These are phyloP conservation scores for Lasioglossum vierecki DNA, from an alignment of 2,888 invertebrate genomes.

Conservation along the genomic window DNA sequence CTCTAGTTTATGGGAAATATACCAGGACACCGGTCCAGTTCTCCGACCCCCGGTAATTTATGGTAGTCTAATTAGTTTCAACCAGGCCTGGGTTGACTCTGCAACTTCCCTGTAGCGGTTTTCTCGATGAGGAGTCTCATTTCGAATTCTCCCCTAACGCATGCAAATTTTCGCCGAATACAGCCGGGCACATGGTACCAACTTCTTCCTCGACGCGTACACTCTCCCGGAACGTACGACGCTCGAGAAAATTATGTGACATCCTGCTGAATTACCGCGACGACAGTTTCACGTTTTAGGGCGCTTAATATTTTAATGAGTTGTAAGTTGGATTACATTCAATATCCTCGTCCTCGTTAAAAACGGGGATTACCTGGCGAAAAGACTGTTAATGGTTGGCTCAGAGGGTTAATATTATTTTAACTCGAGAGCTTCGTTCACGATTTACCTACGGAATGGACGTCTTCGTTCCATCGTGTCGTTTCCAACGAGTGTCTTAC, in stretches of 20 bases:
- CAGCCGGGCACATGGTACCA: neutral
- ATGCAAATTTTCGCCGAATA: neutral
- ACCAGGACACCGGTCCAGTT: neutral
- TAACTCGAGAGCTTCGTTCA: neutral
- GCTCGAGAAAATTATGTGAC: neutral
- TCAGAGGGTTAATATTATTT: neutral
- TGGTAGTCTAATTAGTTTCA: conserved; percentile 3
- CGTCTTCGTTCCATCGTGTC: neutral
- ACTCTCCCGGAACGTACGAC: neutral
- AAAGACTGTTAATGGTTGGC: neutral
- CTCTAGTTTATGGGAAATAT: neutral
- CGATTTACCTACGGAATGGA: neutral
- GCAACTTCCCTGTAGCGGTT: neutral
- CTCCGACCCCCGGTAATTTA: neutral
- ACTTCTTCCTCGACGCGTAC: neutral
- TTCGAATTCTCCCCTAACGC: neutral
- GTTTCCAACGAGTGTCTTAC: no score
- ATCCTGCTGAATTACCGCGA: neutral
- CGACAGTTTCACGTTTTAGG: neutral
- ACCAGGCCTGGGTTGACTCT: neutral
- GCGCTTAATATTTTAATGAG: neutral
- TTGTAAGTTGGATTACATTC: neutral
- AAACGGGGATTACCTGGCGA: neutral
- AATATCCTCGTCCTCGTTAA: neutral
- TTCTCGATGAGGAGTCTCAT: conserved; percentile 23